A percentile compares a stretch with the other conserved stretches of the same genome.
Evolutionary conservation across 1,140 invertebrate genomes (phyloP).

Genomic region (Drosophila cardini): DNA sequence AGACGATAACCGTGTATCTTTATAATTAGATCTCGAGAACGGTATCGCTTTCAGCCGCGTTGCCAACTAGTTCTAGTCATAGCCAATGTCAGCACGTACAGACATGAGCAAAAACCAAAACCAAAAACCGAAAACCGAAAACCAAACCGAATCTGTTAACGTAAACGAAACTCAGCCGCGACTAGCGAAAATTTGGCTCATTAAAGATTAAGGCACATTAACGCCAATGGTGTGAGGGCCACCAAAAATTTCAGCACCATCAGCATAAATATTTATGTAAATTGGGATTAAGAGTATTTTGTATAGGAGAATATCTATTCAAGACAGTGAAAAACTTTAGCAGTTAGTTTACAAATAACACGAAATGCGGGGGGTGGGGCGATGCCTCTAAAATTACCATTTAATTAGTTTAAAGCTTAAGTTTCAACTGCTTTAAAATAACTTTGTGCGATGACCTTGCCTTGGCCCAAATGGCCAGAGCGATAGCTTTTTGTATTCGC

Average conservation of each 20-base stretch:
- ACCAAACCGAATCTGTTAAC: constrained; percentile 19
- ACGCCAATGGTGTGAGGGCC: constrained; percentile 62
- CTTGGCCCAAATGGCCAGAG: not conserved
- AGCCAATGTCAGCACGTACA: constrained; percentile 52
- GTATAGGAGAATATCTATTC: constrained; percentile 35
- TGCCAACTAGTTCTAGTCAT: constrained; percentile 35
- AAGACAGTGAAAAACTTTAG: constrained; percentile 45
- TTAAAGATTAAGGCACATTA: constrained; percentile 83
- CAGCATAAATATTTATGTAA: constrained; percentile 83
- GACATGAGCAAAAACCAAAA: not conserved
- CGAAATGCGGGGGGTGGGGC: not conserved
- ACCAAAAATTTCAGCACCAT: constrained; percentile 65
- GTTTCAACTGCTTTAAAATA: constrained; percentile 38
- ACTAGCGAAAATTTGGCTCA: constrained; percentile 75
- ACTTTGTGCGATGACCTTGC: constrained; percentile 48
- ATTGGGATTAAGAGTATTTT: constrained; percentile 80
- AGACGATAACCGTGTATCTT: constrained; percentile 66
- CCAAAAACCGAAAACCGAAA: constrained; percentile 12
- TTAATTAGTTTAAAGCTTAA: constrained; percentile 64
- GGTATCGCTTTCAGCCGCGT: constrained; percentile 37
- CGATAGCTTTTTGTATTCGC: not conserved
- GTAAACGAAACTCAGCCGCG: constrained; percentile 34
- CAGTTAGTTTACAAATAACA: constrained; percentile 15
- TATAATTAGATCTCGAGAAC: constrained; percentile 71
- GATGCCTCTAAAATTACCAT: constrained; percentile 57